Percentiles rank a stretch among this genome's conserved stretches.
phyloP scores from a whole-genome alignment of 2,888 invertebrate species.

The Marronus borbonicus region DNA sequence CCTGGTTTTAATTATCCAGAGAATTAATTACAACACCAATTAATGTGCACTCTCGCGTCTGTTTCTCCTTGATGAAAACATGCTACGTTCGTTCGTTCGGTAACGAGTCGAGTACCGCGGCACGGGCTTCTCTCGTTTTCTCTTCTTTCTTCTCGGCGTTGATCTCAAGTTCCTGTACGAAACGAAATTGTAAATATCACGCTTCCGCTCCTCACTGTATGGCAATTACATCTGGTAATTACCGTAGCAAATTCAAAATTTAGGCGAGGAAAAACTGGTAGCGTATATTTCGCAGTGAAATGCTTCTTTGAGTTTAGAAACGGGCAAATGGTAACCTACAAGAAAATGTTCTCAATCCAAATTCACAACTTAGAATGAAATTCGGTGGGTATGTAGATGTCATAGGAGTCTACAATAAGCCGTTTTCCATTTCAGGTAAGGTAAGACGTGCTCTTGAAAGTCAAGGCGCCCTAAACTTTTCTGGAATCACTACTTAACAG shows the following conservation, averaged over 20 bases:
- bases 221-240: conserved; percentile 34
- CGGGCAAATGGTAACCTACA: too few relatives aligned
- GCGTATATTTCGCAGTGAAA: too few relatives aligned
- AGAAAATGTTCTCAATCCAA: too few relatives aligned
- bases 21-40: conserved; percentile 57
- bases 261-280: background rate
- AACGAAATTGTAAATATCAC: conserved; percentile 25
- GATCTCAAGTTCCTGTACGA: conserved; percentile 6
- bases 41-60: conserved; percentile 50
- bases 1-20: conserved; percentile 57
- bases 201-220: conserved; percentile 22
- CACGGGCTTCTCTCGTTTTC: conserved; percentile 26
- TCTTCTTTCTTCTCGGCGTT: conserved; percentile 1
- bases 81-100: conserved; percentile 20
- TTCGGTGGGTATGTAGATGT: too few relatives aligned
- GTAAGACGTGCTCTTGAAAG: too few relatives aligned
- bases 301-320: too few relatives aligned
- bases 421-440: too few relatives aligned
- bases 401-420: too few relatives aligned
- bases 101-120: background rate
- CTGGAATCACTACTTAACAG: too few relatives aligned
- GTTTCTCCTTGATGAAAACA: conserved; percentile 19
- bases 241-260: conserved; percentile 5
- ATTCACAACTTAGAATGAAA: too few relatives aligned
- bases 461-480: too few relatives aligned